Percentiles rank a stretch among this genome's conserved stretches.
Evolutionary conservation across 2,113 vertebrate genomes (phyloP).

Genomic region (Pseudolaguvia tuberculata): DNA sequence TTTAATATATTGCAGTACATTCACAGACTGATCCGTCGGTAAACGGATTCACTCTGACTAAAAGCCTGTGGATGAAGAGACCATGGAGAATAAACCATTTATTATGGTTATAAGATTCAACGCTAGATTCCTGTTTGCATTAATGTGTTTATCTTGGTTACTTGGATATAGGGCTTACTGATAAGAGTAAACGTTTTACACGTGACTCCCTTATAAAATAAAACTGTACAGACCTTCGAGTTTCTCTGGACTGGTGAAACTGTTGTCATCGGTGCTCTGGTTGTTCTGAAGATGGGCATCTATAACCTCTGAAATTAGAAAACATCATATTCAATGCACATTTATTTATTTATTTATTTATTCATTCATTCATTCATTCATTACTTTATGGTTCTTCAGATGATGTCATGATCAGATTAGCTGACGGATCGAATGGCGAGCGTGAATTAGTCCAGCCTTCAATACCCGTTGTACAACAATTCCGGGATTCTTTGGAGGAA

Average conservation of each 20-base stretch:
- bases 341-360: no score
- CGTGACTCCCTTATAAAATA: no score
- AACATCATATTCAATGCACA: neutral
- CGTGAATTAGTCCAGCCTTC: no score
- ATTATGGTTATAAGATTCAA: no score
- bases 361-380: no score
- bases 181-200: no score
- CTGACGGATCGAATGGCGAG: no score
- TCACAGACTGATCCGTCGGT: neutral
- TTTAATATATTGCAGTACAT: neutral
- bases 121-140: no score
- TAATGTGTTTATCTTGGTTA: no score
- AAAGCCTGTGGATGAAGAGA: neutral
- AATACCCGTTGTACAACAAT: no score
- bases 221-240: constrained; percentile 61
- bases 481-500: no score
- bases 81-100: neutral
- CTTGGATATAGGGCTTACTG: no score
- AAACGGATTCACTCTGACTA: neutral
- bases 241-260: constrained; percentile 65
- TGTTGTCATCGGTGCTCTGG: constrained; percentile 66
- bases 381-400: neutral
- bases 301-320: constrained; percentile 63
- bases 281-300: constrained; percentile 74
- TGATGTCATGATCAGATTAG: neutral